Evolutionary conservation across 2,797 vertebrate species (phyloP), one percentile per base, ranked within the genome.

Genomic region (Crossoptilon crossoptilon): DNA sequence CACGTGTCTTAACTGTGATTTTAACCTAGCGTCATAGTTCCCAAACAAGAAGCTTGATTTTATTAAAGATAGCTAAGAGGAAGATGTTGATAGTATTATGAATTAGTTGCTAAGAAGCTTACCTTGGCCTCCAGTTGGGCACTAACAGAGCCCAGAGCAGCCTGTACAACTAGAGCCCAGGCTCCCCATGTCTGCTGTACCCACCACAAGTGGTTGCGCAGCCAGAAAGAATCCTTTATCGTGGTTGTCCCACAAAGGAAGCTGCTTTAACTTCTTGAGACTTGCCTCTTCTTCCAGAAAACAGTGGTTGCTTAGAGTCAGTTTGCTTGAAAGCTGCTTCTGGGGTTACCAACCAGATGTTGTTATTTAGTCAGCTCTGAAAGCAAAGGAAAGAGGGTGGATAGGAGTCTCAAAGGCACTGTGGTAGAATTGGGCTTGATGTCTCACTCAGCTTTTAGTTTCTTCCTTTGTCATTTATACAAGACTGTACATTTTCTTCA

Each of bases 1-100:
- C 6, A 7, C 0, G 0, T 29, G 21, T 6, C 41, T 43, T 8
- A 1, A 24, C 18, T 60, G 71, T 53, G n/a, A 6, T 9, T 24
- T 60, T 6, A 37, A 62, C 11, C 64, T 3, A 1, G 5, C 1
- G 2, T 4, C 24, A 2, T 27, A 22, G 33, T 35, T 69, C 1
- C 0, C n/a, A 7, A 70, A 10, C 14, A 23, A 67, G 64, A 19
- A 39, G 1, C 4, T 0, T 4, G 14, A 8, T 44, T 37, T 58
- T 19, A 6, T 6, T 51, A 27, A 21, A 39, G 16, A 35, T 5
- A 13, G 27, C 53, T 9, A 6, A 10, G 71, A 72, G 55, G 35
- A n/a, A 31, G 44, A 3, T 48, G n/a, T 2, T 68, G 1, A 1
- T 11, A 4, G 17, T 5, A 19, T 23, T 26, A 9, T 14, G 31